A percentile compares a stretch with the other conserved stretches of the same genome.
Evolutionary conservation across 2,797 vertebrate genomes (phyloP).

Genomic region (Yasuhikotakia modesta): DNA sequence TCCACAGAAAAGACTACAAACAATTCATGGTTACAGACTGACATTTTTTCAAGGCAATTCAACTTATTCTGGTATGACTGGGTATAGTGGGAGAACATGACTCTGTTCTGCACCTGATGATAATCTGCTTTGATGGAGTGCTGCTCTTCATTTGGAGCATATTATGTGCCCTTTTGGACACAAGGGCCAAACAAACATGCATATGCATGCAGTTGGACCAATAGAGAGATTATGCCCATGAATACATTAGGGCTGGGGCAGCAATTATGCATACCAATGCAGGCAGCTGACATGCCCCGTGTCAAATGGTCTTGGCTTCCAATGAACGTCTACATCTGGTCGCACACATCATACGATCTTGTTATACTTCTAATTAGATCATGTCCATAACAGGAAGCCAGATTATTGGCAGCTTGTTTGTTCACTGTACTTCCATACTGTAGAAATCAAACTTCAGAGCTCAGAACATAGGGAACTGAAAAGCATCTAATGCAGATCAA

Average conservation of each 20-base stretch:
- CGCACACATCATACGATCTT: slow-evolving; percentile 33
- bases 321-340: slow-evolving; percentile 40
- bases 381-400: slow-evolving; percentile 5
- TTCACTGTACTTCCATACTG: slow-evolving; percentile 20
- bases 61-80: not conserved
- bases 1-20: not conserved
- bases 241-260: slow-evolving; percentile 49
- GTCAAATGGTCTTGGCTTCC: slow-evolving; percentile 33
- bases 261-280: slow-evolving; percentile 52
- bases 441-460: slow-evolving; percentile 10
- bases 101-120: slow-evolving; percentile 45
- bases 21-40: not conserved
- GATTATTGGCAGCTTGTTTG: slow-evolving; percentile 26
- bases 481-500: slow-evolving; percentile 9
- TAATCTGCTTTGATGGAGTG: slow-evolving; percentile 58
- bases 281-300: slow-evolving; percentile 29
- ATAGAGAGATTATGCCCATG: slow-evolving; percentile 56
- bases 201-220: slow-evolving; percentile 50
- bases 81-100: slow-evolving; percentile 15
- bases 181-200: slow-evolving; percentile 51
- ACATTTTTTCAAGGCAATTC: slow-evolving; percentile 16
- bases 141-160: slow-evolving; percentile 60
- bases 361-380: slow-evolving; percentile 40
- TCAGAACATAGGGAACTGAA: not conserved
- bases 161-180: slow-evolving; percentile 49